phyloP scores from a whole-genome alignment of 2,888 invertebrate genomes.

The Sarcophaga carnaria region DNA sequence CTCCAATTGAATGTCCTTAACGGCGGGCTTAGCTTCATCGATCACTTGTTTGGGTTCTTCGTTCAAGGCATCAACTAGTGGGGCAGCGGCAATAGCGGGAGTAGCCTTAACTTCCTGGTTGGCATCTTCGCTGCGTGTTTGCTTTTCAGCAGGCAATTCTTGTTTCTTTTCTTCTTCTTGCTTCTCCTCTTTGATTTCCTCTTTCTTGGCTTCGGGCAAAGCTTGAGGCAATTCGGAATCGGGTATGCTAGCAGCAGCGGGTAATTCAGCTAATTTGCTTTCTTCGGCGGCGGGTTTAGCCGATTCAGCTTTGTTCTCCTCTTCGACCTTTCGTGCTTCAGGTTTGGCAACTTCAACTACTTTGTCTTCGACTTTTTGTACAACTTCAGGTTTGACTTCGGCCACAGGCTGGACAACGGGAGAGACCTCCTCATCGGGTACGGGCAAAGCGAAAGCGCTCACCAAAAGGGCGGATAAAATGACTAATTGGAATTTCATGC shows the following conservation, averaged over 20 bases:
- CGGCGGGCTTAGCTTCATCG: slow-evolving; percentile 65
- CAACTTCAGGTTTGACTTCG: slow-evolving; percentile 62
- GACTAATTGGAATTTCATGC: slow-evolving; percentile 79
- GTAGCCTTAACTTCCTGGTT: slow-evolving; percentile 72
- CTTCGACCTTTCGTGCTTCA: slow-evolving; percentile 65
- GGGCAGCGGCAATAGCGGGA: slow-evolving; percentile 67
- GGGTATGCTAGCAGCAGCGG: slow-evolving; percentile 70
- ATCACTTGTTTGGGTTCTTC: slow-evolving; percentile 69
- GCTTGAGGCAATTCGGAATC: slow-evolving; percentile 73
- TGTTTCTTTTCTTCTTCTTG: slow-evolving; percentile 68
- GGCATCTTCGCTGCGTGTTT: slow-evolving; percentile 72
- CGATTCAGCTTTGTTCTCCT: slow-evolving; percentile 40
- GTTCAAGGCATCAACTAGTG: slow-evolving; percentile 65
- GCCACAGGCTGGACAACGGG: slow-evolving; percentile 72
- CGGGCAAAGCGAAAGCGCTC: slow-evolving; percentile 76
- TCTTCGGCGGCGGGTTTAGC: slow-evolving; percentile 49
- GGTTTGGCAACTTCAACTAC: slow-evolving; percentile 66
- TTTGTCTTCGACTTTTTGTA: slow-evolving; percentile 65
- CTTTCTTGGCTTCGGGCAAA: slow-evolving; percentile 67
- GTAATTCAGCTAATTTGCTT: slow-evolving; percentile 66
- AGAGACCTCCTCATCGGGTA: slow-evolving; percentile 79
- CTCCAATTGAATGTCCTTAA: slow-evolving; percentile 56
- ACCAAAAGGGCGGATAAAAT: slow-evolving; percentile 76
- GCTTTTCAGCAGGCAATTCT: slow-evolving; percentile 69
- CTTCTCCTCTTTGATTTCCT: slow-evolving; percentile 63